These are phyloP conservation scores for Drosophila insularis DNA, from an alignment of 1,140 invertebrate species.

Conservation along the genomic window DNA sequence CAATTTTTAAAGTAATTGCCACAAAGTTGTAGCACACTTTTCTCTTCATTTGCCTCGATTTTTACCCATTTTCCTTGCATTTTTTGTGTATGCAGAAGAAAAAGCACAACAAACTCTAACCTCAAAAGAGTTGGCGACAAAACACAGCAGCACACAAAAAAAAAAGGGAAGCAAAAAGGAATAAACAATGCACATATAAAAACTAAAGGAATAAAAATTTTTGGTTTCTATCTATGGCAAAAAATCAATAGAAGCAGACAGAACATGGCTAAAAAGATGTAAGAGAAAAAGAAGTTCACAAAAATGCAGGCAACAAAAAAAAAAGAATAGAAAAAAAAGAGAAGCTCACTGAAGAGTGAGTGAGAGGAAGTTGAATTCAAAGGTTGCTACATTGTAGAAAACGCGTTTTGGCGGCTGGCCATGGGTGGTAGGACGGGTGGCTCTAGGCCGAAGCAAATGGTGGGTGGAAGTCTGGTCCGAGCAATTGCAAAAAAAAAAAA, in stretches of 20 bases:
- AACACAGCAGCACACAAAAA: constrained; percentile 21
- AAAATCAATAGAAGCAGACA: constrained; percentile 82
- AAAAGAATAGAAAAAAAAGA: constrained; percentile 31
- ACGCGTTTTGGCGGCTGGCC: constrained; percentile 43
- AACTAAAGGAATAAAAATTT: constrained; percentile 47
- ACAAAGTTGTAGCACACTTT: constrained; percentile 76
- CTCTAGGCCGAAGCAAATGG: not conserved
- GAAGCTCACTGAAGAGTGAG: constrained; percentile 34
- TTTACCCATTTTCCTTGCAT: not conserved
- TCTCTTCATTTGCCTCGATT: not conserved
- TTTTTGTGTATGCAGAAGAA: not conserved
- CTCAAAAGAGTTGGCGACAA: constrained; percentile 31
- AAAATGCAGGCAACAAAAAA: constrained; percentile 24
- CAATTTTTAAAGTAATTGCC: constrained; percentile 81
- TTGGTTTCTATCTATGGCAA: constrained; percentile 62
- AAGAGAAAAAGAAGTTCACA: constrained; percentile 48
- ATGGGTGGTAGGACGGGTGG: not conserved
- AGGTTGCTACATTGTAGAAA: constrained; percentile 75
- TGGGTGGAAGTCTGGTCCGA: constrained; percentile 25
- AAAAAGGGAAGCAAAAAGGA: not conserved
- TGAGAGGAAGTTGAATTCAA: constrained; percentile 35
- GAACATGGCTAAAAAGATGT: constrained; percentile 72
- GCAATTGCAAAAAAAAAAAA: constrained; percentile 48
- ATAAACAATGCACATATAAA: constrained; percentile 42
- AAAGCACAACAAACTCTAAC: constrained; percentile 53